Base-by-base conservation (phyloP, 1,140 invertebrate genomes). In the Hydropsyche tenuis region DNA sequence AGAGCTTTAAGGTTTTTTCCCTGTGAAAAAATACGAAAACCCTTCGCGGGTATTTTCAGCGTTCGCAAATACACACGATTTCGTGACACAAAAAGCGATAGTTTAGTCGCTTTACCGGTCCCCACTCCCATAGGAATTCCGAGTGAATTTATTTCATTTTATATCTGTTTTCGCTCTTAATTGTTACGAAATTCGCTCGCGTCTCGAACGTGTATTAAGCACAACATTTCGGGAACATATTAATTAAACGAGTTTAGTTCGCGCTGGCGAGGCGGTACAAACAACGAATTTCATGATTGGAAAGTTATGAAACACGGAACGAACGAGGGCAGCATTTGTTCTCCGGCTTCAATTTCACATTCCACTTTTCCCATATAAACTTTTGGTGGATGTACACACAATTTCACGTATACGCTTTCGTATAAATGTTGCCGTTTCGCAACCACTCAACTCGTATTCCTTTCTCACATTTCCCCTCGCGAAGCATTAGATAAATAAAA, bases 291-390 rank as follows among this genome's bases (percentile, higher is more conserved):
- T 60, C 56, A 23, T 20, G 22, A 60, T 60, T 60, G 56, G 23
- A 60, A 60, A 60, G 56, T 60, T 60, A 60, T 27, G 23, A 60
- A 60, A 60, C 56, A 60, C 56, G 56, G 22, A 25, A 60, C 22
- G 56, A 60, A 60, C 22, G 23, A 60, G 20, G 56, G 56, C 56
- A 27, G 23, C 56, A 60, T 60, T 60, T 60, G 56, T 60, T 60
- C 22, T 27, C 56, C 18, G 7, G 56, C 56, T 60, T 60, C 23
- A 60, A 60, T 60, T 60, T 60, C 56, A 12, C 56, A 60, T 60
- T 60, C 20, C 22, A 27, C 56, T 27, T 25, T 27, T 25, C 56
- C 20, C 56, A 60, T 60, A 60, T 60, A 60, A 25, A 53, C n/a
- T 53, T 37, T 37, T 37, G 30, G 30, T 9, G 30, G 30, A 37